Evolutionary conservation across 2,888 invertebrate species (phyloP).

Genomic region (Electrophaes corylata): DNA sequence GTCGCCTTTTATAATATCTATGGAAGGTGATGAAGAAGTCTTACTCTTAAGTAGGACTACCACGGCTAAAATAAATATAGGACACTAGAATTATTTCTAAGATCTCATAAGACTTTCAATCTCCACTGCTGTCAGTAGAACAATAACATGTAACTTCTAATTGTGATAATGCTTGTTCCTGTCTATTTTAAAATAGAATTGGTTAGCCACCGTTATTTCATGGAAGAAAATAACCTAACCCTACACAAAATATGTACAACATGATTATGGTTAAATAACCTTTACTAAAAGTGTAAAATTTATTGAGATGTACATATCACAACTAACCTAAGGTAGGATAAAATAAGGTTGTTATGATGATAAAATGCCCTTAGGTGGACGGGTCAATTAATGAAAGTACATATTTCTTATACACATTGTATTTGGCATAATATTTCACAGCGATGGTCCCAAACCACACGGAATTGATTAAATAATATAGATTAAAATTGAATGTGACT

Average conservation of each 20-base stretch:
- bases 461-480: conserved; percentile 34
- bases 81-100: conserved; percentile 7
- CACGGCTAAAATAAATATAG: too few relatives aligned
- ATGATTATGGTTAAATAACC: not conserved
- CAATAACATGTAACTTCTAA: conserved; percentile 8
- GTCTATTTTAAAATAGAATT: conserved; percentile 5
- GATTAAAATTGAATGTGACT: conserved; percentile 18
- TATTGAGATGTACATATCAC: conserved; percentile 27
- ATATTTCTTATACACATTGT: conserved; percentile 49
- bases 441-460: conserved; percentile 61
- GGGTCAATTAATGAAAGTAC: conserved; percentile 37
- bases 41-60: too few relatives aligned
- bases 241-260: not conserved
- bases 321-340: not conserved
- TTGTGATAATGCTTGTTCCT: conserved; percentile 24
- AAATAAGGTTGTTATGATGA: conserved; percentile 2
- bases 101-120: not conserved
- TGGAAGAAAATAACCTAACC: not conserved
- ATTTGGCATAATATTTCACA: conserved; percentile 63
- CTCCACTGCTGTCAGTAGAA: conserved; percentile 11
- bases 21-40: too few relatives aligned
- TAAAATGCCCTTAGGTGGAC: not conserved
- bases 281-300: not conserved
- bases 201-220: not conserved
- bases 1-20: too few relatives aligned